Evolutionary conservation across 1,140 invertebrate species (phyloP), one percentile per base, ranked within the genome.

Genomic region (Cydia amplana): DNA sequence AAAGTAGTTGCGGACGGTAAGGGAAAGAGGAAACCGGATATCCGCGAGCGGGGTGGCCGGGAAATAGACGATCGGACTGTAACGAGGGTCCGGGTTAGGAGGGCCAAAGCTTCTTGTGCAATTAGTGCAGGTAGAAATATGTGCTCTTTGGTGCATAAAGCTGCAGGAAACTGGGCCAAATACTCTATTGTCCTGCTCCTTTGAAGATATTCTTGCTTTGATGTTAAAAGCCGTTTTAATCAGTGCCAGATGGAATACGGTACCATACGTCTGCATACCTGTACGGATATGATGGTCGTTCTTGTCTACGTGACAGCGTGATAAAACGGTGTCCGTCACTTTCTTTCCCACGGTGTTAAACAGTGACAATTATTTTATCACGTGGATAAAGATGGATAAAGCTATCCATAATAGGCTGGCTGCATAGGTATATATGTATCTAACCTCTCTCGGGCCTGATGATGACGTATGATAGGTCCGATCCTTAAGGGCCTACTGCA

Each of bases 41-140:
- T 85, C 80, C 80, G 79, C 65, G 77, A 74, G 73, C 73, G 78
- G 55, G 73, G 76, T 36, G 72, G 64, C 18, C 80, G 76, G 83
- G 82, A 83, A 85, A 85, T 83, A 83, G 80, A 70, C 78, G 80
- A 78, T 80, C 77, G 75, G 60, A 75, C 65, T 70, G 75, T 84
- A 84, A 84, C 80, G 83, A 85, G 80, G 77, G 72, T 70, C 76
- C 49, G 55, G 32, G n/a, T n/a, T n/a, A n/a, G 23, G 78, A 73
- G 64, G 28, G 32, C 36, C 32, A 70, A 70, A 70, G 65, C 65
- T 70, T 32, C 65, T 70, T 70, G 65, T 70, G 32, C 65, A 70
- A 70, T 70, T 70, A 70, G 32, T 70, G 65, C 65, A 70, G 36
- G 65, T 70, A 70, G 65, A 70, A 70, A 70, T 70, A 36, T 36